These are phyloP conservation scores for Dermolepida albohirtum DNA, from an alignment of 2,888 invertebrate species.

Conservation along the genomic window DNA sequence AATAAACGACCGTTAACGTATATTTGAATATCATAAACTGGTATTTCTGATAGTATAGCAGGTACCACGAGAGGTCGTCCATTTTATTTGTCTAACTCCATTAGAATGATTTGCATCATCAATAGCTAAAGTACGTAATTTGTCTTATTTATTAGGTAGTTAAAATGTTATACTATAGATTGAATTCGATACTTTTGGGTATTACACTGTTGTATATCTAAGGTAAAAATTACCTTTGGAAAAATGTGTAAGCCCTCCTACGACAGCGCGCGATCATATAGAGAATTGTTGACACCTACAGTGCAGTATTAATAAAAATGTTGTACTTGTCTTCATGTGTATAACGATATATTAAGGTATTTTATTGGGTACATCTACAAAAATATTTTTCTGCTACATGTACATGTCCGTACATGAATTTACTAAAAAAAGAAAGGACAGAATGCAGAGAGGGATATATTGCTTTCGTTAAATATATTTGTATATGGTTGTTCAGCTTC, in stretches of 20 bases:
- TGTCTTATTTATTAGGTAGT: slow-evolving; percentile 11
- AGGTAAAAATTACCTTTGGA: slow-evolving; percentile 6
- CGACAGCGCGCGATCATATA: slow-evolving; percentile 13
- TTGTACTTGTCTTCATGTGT: slow-evolving; percentile 24
- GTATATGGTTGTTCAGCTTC: too few species aligned
- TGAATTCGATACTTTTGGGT: slow-evolving; percentile 7
- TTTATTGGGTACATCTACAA: slow-evolving; percentile 23
- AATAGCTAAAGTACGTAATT: not conserved
- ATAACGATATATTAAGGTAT: slow-evolving; percentile 26
- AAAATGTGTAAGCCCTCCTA: slow-evolving; percentile 27
- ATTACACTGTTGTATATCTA: slow-evolving; percentile 1
- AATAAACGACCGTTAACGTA: too few species aligned
- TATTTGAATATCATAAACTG: too few species aligned
- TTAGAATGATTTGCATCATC: slow-evolving; percentile 18
- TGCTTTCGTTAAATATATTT: too few species aligned
- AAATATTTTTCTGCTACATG: slow-evolving; percentile 9
- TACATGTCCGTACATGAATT: too few species aligned
- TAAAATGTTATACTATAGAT: slow-evolving; percentile 1
- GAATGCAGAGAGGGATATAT: too few species aligned
- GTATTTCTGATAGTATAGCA: not conserved
- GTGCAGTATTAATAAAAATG: slow-evolving; percentile 32
- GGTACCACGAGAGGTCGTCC: slow-evolving; percentile 10
- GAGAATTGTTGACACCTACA: slow-evolving; percentile 33
- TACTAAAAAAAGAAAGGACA: too few species aligned
- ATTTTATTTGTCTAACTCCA: not conserved